Evolutionary conservation across 2,888 invertebrate species (phyloP).

Genomic region (Gnatocerus cornutus): DNA sequence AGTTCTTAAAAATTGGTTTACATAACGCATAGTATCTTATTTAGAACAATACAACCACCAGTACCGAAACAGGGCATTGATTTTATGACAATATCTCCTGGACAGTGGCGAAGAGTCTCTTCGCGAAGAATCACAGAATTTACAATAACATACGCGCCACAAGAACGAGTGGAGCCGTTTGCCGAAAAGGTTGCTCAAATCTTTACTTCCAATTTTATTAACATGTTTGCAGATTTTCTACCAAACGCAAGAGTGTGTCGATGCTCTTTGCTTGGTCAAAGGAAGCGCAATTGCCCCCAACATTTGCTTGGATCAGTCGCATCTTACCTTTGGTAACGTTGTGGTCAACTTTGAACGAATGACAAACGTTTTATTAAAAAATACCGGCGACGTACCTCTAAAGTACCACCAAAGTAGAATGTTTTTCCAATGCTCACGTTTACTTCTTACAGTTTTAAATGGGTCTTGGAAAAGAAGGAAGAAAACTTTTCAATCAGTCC

Average conservation of each 20-base stretch:
- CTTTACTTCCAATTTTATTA: background rate
- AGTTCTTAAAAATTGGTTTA: too few species aligned
- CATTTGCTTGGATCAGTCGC: slow-evolving; percentile 71
- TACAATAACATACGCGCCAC: slow-evolving; percentile 67
- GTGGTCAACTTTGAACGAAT: slow-evolving; percentile 70
- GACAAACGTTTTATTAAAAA: slow-evolving; percentile 71
- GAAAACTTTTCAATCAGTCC: slow-evolving; percentile 77
- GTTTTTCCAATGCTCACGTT: too few species aligned
- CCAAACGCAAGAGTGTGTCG: slow-evolving; percentile 71
- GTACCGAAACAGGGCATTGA: slow-evolving; percentile 24
- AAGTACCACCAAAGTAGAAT: slow-evolving; percentile 28
- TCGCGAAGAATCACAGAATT: slow-evolving; percentile 66
- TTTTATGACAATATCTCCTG: slow-evolving; percentile 62
- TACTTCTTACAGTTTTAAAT: slow-evolving; percentile 70
- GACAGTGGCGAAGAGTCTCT: slow-evolving; percentile 59
- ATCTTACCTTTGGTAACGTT: slow-evolving; percentile 74
- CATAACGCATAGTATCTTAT: too few species aligned
- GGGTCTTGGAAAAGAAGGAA: slow-evolving; percentile 70
- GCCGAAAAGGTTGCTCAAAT: background rate
- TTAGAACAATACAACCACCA: background rate
- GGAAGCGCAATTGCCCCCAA: slow-evolving; percentile 74
- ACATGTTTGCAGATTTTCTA: slow-evolving; percentile 68
- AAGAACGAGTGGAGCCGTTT: slow-evolving; percentile 59
- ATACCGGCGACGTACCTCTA: slow-evolving; percentile 71
- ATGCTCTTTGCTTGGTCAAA: slow-evolving; percentile 72